These are phyloP conservation scores for Sebastes itinus DNA, from an alignment of 2,797 vertebrate genomes.

Conservation along the genomic window DNA sequence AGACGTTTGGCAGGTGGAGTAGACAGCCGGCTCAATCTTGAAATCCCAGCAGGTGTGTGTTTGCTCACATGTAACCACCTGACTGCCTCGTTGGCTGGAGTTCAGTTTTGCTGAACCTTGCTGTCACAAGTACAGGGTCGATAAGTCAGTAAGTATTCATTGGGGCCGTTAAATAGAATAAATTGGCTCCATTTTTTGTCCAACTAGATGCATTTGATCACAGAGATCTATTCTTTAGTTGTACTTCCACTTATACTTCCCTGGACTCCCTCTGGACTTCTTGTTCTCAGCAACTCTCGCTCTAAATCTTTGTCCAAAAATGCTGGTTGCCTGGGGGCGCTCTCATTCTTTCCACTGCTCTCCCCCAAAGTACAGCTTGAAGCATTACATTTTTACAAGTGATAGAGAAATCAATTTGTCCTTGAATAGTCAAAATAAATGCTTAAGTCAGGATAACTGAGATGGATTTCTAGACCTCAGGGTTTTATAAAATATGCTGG, in stretches of 20 bases:
- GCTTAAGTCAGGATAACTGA: neutral
- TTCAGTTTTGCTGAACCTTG: neutral
- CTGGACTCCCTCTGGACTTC: neutral
- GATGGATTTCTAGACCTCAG: neutral
- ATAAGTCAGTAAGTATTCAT: neutral
- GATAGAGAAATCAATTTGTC: neutral
- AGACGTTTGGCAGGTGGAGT: constrained; percentile 18
- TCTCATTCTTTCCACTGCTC: constrained; percentile 16
- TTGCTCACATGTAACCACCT: constrained; percentile 29
- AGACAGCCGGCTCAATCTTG: constrained; percentile 29
- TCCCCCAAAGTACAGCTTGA: constrained; percentile 7
- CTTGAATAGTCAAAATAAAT: constrained; percentile 1
- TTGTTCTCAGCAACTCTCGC: neutral
- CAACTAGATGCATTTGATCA: neutral
- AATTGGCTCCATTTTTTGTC: neutral
- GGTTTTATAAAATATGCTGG: neutral
- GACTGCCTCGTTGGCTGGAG: constrained; percentile 20
- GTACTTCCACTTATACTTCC: neutral
- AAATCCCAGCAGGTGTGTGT: constrained; percentile 42
- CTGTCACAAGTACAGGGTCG: neutral
- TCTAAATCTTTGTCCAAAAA: constrained; percentile 33
- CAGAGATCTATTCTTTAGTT: neutral
- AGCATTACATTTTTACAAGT: constrained; percentile 12
- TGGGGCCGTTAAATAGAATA: neutral
- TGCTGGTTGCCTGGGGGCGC: neutral